These are phyloP conservation scores for Crotalus helleri DNA, from an alignment of 2,113 vertebrate genomes.

Conservation along the genomic window DNA sequence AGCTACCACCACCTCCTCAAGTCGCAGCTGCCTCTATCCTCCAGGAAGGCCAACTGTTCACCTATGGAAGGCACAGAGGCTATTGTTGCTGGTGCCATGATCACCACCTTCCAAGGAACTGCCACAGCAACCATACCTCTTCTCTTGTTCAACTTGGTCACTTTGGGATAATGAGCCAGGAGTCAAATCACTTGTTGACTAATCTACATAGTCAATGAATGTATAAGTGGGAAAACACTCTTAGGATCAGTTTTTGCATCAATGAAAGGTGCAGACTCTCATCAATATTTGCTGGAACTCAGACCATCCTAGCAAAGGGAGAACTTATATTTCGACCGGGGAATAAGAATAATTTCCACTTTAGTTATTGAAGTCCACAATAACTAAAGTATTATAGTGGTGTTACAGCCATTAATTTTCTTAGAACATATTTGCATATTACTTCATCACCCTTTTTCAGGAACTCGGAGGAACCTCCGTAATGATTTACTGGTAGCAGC, in stretches of 20 bases:
- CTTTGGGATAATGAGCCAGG: neutral
- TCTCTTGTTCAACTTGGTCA: neutral
- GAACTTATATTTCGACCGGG: neutral
- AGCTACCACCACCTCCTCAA: neutral
- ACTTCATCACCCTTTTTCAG: conserved; percentile 57
- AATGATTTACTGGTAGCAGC: conserved; percentile 93
- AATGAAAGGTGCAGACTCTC: neutral
- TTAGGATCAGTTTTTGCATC: neutral
- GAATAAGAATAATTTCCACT: neutral
- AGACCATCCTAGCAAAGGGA: accelerated
- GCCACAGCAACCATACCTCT: neutral
- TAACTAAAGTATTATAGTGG: neutral
- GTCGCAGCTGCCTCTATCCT: neutral
- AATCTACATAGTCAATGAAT: neutral
- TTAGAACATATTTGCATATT: neutral
- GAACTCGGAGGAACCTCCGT: conserved; percentile 88
- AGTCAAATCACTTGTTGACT: neutral
- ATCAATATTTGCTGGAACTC: neutral
- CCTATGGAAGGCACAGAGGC: neutral
- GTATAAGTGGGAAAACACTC: neutral
- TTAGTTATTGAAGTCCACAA: neutral
- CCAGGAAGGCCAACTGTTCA: neutral
- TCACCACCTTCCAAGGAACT: neutral
- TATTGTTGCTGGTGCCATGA: neutral
- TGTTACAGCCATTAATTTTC: neutral